Evolutionary conservation across 2,797 vertebrate genomes (phyloP), one percentile per base, ranked within the genome.

Genomic region (Eupleurogrammus muticus): DNA sequence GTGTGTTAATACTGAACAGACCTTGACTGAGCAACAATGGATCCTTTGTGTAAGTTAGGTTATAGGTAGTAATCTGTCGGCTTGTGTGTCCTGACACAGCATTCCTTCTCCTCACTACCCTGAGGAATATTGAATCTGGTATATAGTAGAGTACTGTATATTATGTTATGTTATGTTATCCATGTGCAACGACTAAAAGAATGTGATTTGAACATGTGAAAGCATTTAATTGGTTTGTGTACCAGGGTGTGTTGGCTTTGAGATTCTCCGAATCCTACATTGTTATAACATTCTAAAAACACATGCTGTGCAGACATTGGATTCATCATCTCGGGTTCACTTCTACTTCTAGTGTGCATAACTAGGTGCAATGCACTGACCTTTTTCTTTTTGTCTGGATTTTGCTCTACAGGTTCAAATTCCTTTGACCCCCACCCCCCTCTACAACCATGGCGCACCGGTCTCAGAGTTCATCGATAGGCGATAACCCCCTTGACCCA

Each of bases 401-500:
- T 73, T 83, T 55, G 64, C 53, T 73, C 12, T 70, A 75, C 66
- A 91, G 87, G 79, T 74, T 82, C 1, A 58, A 49, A 62, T 57
- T 73, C 32, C 53, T 0, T 67, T 77, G 64, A 73, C 69, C 28
- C 35, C 52, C 42, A 66, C 46, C 48, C 11, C 7, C 11, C 44
- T 47, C 47, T 66, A 9, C 71, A 82, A 90, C 23, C 83, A 99
- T 99, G 98, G 94, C 98, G 51, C 97, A 95, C 55, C 96, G 96
- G 19, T 99, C 98, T 19, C 98, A 99, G 89, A 95, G 95, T 80
- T 99, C 98, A 53, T 98, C 96, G 0, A 82, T 97, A 79, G 98
- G 97, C 48, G 97, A 98, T 52, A 98, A 99, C 86, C 96, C 97
- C 0, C 90, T 96, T 0, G 96, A 99, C 63, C 96, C 97, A 1